Percentiles rank a stretch among this genome's conserved stretches.
Conservation (phyloP, 2,888 invertebrate genomes). For the Watsonalla binaria region DNA sequence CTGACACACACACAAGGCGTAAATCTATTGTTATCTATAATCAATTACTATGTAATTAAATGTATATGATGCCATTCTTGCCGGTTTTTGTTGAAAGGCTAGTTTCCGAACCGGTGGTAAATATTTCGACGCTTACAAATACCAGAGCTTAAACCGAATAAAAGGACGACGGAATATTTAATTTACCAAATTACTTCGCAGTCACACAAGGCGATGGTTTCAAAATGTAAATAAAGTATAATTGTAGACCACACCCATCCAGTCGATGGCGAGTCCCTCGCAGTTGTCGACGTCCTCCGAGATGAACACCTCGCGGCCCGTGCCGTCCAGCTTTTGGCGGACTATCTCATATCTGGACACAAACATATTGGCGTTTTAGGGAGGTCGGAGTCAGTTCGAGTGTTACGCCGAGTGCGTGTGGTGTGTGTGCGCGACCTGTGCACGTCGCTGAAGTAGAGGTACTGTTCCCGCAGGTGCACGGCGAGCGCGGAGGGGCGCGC, state of each 20-base stretch:
- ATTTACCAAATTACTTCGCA: no score
- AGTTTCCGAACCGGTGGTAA: no score
- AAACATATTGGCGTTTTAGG: constrained; percentile 14
- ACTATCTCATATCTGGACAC: constrained; percentile 78
- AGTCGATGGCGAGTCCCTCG: constrained; percentile 90
- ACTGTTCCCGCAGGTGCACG: constrained; percentile 79
- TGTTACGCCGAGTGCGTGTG: constrained; percentile 8
- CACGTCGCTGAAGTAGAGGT: constrained; percentile 81
- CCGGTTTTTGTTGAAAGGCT: no score
- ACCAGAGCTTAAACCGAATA: no score
- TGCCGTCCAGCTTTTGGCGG: constrained; percentile 81
- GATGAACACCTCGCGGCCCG: constrained; percentile 76
- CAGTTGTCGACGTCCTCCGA: constrained; percentile 80
- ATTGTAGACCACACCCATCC: constrained; percentile 79
- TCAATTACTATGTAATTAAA: no score
- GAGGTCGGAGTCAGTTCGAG: not conserved
- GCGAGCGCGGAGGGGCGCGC: constrained; percentile 83
- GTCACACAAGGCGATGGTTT: no score
- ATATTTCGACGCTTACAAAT: no score
- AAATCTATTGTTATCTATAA: not conserved
- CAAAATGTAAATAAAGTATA: no score
- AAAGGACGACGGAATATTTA: no score
- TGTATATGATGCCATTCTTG: no score
- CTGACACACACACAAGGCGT: constrained; percentile 23
- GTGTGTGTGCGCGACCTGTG: constrained; percentile 37